A percentile compares a stretch with the other conserved stretches of the same genome.
These are phyloP conservation scores for Amblyteles armatorius DNA, from an alignment of 2,888 invertebrate species.

Conservation along the genomic window DNA sequence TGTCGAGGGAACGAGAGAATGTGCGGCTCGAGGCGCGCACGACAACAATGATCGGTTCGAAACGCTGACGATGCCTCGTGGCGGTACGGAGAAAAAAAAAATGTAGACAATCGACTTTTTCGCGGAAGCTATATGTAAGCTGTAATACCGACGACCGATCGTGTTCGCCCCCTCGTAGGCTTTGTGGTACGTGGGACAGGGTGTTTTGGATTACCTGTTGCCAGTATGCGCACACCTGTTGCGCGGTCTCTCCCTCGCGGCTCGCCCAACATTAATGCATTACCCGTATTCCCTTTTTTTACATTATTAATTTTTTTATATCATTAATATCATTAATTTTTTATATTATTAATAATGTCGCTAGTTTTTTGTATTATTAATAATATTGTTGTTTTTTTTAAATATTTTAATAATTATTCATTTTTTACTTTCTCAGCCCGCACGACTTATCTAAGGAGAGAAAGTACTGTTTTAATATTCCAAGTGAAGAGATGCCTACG, in stretches of 20 bases:
- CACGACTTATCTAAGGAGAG: not conserved
- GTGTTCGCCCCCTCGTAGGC: conserved; percentile 1
- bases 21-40: not conserved
- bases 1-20: conserved; percentile 8
- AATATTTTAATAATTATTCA: too few species aligned
- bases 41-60: conserved; percentile 18
- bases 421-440: too few species aligned
- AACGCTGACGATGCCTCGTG: conserved; percentile 8
- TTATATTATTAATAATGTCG: too few species aligned
- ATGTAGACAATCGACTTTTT: conserved; percentile 13
- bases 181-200: conserved; percentile 3
- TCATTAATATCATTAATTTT: not conserved
- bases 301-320: not conserved
- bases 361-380: too few species aligned
- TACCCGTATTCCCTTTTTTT: not conserved
- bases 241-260: conserved; percentile 28
- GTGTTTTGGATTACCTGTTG: conserved; percentile 55
- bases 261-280: conserved; percentile 3
- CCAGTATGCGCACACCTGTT: conserved; percentile 52
- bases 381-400: too few species aligned
- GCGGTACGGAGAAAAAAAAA: conserved; percentile 4
- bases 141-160: conserved; percentile 43
- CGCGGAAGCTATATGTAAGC: conserved; percentile 10
- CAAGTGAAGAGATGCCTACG: not conserved
- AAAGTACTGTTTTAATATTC: not conserved